These are phyloP conservation scores for Lobophora halterata DNA, from an alignment of 2,888 invertebrate species.

Conservation along the genomic window DNA sequence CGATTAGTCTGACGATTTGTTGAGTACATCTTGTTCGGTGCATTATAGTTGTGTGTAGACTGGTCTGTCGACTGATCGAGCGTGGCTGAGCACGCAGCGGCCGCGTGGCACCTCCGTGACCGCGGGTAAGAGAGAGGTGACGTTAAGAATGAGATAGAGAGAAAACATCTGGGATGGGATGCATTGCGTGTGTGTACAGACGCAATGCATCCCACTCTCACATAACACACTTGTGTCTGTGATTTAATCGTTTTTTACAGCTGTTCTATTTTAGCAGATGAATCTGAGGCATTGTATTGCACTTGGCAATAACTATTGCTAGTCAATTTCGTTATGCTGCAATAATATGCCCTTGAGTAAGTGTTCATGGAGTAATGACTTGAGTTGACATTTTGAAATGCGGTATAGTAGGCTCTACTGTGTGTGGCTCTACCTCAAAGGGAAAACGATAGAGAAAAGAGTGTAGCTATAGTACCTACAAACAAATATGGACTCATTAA, in stretches of 20 bases:
- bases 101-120: conserved; percentile 41
- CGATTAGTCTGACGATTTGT: conserved; percentile 28
- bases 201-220: no score
- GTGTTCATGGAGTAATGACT: no score
- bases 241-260: conserved; percentile 41
- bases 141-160: conserved; percentile 42
- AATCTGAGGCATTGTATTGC: conserved; percentile 18
- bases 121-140: conserved; percentile 33
- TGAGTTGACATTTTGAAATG: not conserved
- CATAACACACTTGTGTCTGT: no score
- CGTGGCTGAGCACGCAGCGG: conserved; percentile 36
- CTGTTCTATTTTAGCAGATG: conserved; percentile 30
- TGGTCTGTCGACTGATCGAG: conserved; percentile 35
- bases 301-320: conserved; percentile 9
- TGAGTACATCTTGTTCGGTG: conserved; percentile 21
- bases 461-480: no score
- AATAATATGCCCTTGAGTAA: conserved; percentile 9
- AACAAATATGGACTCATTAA: no score
- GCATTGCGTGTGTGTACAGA: conserved; percentile 26
- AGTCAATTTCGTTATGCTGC: conserved; percentile 7
- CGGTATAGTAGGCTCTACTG: no score
- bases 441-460: no score
- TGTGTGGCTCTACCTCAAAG: no score
- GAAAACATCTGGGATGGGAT: conserved; percentile 55
- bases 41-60: conserved; percentile 27